Base-by-base conservation (phyloP, 1,140 invertebrate genomes). In the Pristionchus pacificus region DNA sequence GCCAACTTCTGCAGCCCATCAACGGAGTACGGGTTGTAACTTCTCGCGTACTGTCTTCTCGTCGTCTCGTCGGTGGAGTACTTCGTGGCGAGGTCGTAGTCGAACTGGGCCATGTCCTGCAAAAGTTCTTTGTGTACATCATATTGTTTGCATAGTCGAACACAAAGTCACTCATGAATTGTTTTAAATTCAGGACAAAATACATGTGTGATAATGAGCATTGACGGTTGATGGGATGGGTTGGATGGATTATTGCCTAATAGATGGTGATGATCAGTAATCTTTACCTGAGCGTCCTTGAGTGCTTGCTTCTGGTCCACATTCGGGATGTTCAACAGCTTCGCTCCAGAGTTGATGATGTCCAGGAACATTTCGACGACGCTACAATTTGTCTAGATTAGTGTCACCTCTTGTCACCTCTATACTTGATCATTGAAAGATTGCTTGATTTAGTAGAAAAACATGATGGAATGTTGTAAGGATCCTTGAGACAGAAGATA, bases 11-110 rank as follows among this genome's bases (percentile, higher is more conserved):
- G 33, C 6, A 70, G 58, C 15, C 70, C 61, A 14, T 0, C 2
- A 25, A 76, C 32, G 6, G 65, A 76, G 27, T 55, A 66, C n/a
- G 74, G 74, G 55, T 78, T 78, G 77, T 76, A 71, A 57, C 60
- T 76, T 30, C 77, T 59, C 15, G 66, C 65, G 62, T 73, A 75
- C 55, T 79, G 58, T 28, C 78, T 64, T 2, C 78, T 65, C n/a
- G 65, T 73, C 25, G 66, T 70, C 15, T 77, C 70, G 55, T 72
- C 74, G 10, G 77, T 80, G 33, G 38, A 49, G 19, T 49, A 49
- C 6, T 49, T 10, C 6, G 38, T 49, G 6, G 38, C 38, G 19
- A 49, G 38, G 6, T 49, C 6, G 19, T 10, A 49, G 38, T 49
- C 38, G 6, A 49, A 19, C 19, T 49, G 38, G 6, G 38, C 19